Conservation (phyloP, 2,797 vertebrate genomes). For the Sparus aurata region DNA sequence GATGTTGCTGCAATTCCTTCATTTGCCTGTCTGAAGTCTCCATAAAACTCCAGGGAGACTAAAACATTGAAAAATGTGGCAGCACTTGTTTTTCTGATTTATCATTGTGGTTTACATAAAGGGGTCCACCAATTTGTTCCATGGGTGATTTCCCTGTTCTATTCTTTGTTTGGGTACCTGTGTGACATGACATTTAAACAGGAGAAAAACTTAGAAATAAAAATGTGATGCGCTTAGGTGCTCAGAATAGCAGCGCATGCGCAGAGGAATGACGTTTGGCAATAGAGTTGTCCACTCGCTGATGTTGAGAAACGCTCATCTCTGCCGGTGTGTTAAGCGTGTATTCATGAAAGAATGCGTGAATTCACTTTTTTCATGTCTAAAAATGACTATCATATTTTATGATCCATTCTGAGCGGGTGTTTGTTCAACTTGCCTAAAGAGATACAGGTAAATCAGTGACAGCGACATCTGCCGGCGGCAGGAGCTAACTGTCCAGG, state of each 20-base stretch:
- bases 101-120: neutral
- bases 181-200: neutral
- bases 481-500: slow-evolving; percentile 8
- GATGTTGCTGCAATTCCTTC: neutral
- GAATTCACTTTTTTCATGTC: fast-evolving
- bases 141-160: neutral
- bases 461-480: slow-evolving; percentile 57
- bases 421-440: neutral
- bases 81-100: neutral
- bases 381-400: no score
- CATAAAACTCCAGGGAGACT: neutral
- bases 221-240: neutral
- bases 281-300: neutral
- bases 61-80: neutral
- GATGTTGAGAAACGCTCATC: no score
- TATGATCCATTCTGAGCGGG: neutral
- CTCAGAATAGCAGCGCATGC: neutral
- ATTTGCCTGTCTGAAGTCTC: neutral
- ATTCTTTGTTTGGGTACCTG: neutral
- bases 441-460: neutral
- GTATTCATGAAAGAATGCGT: no score
- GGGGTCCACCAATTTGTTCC: neutral
- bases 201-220: neutral
- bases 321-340: no score
- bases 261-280: neutral